A percentile compares a stretch with the other conserved stretches of the same genome.
phyloP scores from a whole-genome alignment of 2,113 vertebrate species.

The Notothenia coriiceps region DNA sequence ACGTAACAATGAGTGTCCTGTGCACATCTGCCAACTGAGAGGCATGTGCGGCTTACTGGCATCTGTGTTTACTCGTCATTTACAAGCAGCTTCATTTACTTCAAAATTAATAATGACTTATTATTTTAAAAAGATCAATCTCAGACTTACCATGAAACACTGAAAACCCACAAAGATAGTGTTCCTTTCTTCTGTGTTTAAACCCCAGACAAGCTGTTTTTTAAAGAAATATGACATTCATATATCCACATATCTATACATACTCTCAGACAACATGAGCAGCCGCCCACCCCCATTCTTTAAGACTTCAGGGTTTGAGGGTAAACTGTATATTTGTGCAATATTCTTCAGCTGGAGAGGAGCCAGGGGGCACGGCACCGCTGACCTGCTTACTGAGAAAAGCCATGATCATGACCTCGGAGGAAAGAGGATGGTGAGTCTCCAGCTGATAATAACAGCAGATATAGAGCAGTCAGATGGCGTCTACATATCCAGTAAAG shows the following conservation, averaged over 20 bases:
- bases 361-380: slow-evolving; percentile 69
- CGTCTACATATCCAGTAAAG: slow-evolving; percentile 19
- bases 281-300: not conserved
- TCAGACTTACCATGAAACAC: not conserved
- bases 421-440: slow-evolving; percentile 46
- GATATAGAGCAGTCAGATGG: slow-evolving; percentile 23
- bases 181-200: not conserved
- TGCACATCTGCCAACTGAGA: slow-evolving; percentile 40
- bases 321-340: slow-evolving; percentile 47
- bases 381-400: slow-evolving; percentile 78
- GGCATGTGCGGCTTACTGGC: slow-evolving; percentile 20
- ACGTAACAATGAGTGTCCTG: slow-evolving; percentile 33
- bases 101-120: slow-evolving; percentile 14
- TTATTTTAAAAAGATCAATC: slow-evolving; percentile 11
- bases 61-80: slow-evolving; percentile 42
- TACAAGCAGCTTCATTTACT: slow-evolving; percentile 10
- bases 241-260: slow-evolving; percentile 30
- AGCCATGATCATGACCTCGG: slow-evolving; percentile 64
- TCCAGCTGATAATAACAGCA: slow-evolving; percentile 27
- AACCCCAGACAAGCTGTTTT: not conserved
- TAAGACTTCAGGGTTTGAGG: slow-evolving; percentile 31
- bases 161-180: not conserved
- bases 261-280: slow-evolving; percentile 29
- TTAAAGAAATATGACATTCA: slow-evolving; percentile 4
- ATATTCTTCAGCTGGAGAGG: slow-evolving; percentile 51